Base-by-base conservation (phyloP, 2,797 vertebrate species). In the Staurois parvus region DNA sequence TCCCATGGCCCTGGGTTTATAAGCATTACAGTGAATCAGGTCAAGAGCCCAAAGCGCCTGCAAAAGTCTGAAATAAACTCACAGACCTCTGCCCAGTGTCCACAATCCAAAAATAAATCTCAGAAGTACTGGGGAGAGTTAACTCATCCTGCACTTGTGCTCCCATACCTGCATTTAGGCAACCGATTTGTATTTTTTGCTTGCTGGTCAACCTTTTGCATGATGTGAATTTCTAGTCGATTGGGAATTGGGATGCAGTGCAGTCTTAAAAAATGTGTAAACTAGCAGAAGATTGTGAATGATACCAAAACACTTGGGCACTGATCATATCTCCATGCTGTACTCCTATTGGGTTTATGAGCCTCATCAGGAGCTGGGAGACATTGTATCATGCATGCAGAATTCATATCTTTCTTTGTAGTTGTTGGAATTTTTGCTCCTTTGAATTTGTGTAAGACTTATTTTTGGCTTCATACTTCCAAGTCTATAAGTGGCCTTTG, bases 21-120 rank as follows among this genome's bases (percentile, higher is more conserved):
- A 86, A 77, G 48, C 79, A 77, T 85, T 85, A 81, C 64, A 45
- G 78, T 34, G 84, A 85, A 81, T 72, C 85, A 86, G 85, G 85
- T 86, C 85, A 86, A 86, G 72, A 77, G 67, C 79, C 85, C 85
- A 82, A 72, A 76, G 84, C 72, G 72, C 72, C 72, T 21, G 74
- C 64, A 85, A 77, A 86, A 82, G 79, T 82, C 85, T 81, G 72
- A 86, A 86, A 86, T 77, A 82, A 86, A 86, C 79, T 24, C 24
- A 1, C 34, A 80, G 84, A 62, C 79, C 84, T 76, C 84, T 77
- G 84, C 10, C 68, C 83, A 29, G 59, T 79, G 84, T 81, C 73
- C 79, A 2, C 29, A 28, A 48, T n/a, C 79, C 40, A 81, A 81
- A 85, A 82, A 86, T 86, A 86, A 45, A 75, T 40, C 28, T 32